Evolutionary conservation across 1,140 invertebrate genomes (phyloP).

Genomic region (Megalopta genalis): DNA sequence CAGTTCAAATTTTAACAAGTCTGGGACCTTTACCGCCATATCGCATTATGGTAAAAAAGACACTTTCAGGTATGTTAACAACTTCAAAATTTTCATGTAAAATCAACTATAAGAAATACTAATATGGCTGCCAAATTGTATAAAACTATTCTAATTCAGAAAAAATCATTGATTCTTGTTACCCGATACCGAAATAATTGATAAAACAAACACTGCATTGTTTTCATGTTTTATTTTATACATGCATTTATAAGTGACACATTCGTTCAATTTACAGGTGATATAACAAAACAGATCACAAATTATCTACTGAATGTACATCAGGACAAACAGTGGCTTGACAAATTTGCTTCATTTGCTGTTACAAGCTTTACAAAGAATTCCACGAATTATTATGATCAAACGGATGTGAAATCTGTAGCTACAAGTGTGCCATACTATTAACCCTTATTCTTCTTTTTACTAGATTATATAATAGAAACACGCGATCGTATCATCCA

Average conservation of each 20-base stretch:
- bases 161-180: too few relatives aligned
- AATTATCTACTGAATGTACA: conserved; percentile 74
- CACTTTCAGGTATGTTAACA: conserved; percentile 73
- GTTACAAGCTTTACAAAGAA: conserved; percentile 68
- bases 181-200: too few relatives aligned
- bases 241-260: background rate
- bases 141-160: too few relatives aligned
- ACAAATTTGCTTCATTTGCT: conserved; percentile 61
- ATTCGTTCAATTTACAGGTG: conserved; percentile 61
- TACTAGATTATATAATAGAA: conserved; percentile 14
- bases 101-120: too few relatives aligned
- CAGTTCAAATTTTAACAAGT: conserved; percentile 78
- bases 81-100: background rate
- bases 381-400: conserved; percentile 70
- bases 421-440: conserved; percentile 78
- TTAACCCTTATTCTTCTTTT: conserved; percentile 54
- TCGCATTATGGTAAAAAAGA: conserved; percentile 79
- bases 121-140: too few relatives aligned
- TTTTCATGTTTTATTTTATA: conserved; percentile 8
- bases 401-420: conserved; percentile 72
- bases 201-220: background rate
- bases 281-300: conserved; percentile 71
- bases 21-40: conserved; percentile 82
- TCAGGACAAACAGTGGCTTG: conserved; percentile 64
- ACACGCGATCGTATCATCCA: conserved; percentile 12